These are phyloP conservation scores for Mustelus asterias DNA, from an alignment of 2,113 vertebrate species.

Conservation along the genomic window DNA sequence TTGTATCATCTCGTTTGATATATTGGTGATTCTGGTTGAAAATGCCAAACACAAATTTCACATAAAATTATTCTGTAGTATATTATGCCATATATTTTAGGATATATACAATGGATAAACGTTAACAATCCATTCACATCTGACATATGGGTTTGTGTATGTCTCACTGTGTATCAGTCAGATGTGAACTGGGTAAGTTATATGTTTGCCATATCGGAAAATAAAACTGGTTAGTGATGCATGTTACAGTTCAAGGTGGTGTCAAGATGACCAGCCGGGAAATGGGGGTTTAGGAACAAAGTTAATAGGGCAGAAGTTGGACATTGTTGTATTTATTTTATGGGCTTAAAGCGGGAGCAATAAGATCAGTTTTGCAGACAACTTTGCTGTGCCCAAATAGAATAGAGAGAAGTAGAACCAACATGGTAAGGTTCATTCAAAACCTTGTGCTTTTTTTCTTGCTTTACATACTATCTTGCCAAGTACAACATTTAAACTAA, in stretches of 20 bases:
- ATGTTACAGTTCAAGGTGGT: not conserved
- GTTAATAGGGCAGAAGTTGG: no score
- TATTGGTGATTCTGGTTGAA: not conserved
- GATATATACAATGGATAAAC: not conserved
- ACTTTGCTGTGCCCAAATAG: not conserved
- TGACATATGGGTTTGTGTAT: not conserved
- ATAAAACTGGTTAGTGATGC: not conserved
- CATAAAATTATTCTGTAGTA: not conserved
- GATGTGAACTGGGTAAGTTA: constrained; percentile 11
- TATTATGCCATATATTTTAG: not conserved
- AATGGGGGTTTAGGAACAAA: not conserved
- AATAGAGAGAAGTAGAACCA: not conserved
- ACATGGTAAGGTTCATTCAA: not conserved
- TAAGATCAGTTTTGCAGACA: no score
- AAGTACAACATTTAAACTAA: not conserved
- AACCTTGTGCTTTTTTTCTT: not conserved
- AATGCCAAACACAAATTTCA: not conserved
- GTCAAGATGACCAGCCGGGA: not conserved
- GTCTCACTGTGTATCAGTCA: no score
- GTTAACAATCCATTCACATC: not conserved
- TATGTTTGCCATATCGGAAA: no score
- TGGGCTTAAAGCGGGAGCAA: no score
- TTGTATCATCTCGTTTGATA: not conserved
- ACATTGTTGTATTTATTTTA: no score
- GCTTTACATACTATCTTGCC: not conserved